Evolutionary conservation across 2,888 invertebrate species (phyloP), one percentile per base, ranked within the genome.

Genomic region (Aromia moschata): DNA sequence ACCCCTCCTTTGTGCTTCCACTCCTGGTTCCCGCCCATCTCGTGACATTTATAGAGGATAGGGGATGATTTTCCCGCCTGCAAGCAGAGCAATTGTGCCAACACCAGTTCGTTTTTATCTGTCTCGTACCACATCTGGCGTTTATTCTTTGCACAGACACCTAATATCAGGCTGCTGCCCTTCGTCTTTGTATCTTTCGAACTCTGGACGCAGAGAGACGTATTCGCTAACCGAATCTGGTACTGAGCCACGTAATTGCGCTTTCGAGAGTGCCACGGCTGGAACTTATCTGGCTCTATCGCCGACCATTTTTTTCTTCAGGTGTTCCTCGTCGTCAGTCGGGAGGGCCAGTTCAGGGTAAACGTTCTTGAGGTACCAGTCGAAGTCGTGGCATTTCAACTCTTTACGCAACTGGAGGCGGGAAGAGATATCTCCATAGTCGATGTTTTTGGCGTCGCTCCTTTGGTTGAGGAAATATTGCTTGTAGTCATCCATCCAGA

Each of bases 401-500:
- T 82, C 82, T 70, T 91, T 83, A 0, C 96, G 84, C 4, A 98
- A 80, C 18, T 84, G 82, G 7, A 88, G 67, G 45, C 97, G 84
- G 0, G 91, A 89, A 0, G 88, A 85, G 14, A 98, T 83, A 77
- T 98, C 92, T 0, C 98, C 98, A 67, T 87, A 91, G 37, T 85
- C 80, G 7, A 87, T 79, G 18, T 84, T 80, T 15, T 84, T 84
- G 0, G 84, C 84, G 1, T 86, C 84, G 2, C 90, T 89, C n/a
- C 88, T 86, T 36, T 86, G 84, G 60, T 86, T 84, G 60, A 90
- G 85, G 60, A 89, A 96, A 76, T 92, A 89, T 64, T 92, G 87
- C 89, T 90, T 91, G 77, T 92, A 98, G 41, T 95, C 90, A 76
- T 98, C 98, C 91, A 99, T 89, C 98, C 98, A 99, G 0, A 98